These are phyloP conservation scores for Apodemia zela DNA, from an alignment of 2,888 invertebrate species.

Conservation along the genomic window DNA sequence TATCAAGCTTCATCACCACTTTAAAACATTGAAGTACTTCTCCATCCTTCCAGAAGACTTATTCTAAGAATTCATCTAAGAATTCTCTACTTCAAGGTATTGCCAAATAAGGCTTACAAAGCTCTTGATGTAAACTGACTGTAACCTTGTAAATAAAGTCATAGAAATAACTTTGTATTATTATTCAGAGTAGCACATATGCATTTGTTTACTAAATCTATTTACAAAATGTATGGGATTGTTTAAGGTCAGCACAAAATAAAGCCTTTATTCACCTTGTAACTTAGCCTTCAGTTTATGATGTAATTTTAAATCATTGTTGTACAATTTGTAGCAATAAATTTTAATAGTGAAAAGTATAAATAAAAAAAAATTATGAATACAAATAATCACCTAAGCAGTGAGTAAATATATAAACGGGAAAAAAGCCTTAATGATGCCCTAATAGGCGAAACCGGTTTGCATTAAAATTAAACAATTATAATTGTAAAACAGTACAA, in stretches of 20 bases:
- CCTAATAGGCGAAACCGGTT: too few relatives aligned
- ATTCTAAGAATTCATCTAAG: too few relatives aligned
- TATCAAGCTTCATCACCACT: too few relatives aligned
- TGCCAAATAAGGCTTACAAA: not conserved
- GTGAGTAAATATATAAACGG: too few relatives aligned
- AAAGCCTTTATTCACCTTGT: conserved; percentile 8
- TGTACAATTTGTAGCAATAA: not conserved
- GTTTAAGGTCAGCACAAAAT: conserved; percentile 1
- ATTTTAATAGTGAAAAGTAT: too few relatives aligned
- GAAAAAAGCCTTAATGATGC: too few relatives aligned
- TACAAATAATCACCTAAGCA: too few relatives aligned
- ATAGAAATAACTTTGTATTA: conserved; percentile 12
- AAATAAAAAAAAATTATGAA: too few relatives aligned
- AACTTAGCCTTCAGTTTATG: conserved; percentile 9
- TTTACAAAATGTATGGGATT: conserved; percentile 1
- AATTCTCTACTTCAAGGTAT: not conserved
- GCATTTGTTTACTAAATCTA: conserved; percentile 10
- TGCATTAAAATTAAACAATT: too few relatives aligned
- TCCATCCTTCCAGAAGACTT: too few relatives aligned
- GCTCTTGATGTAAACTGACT: not conserved
- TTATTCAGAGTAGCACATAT: not conserved
- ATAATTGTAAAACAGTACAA: too few relatives aligned
- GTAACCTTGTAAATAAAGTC: conserved; percentile 3
- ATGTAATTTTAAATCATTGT: conserved; percentile 14
- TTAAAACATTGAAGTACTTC: too few relatives aligned